Conservation (phyloP, 2,888 invertebrate genomes). For the Lasius fuliginosus region DNA sequence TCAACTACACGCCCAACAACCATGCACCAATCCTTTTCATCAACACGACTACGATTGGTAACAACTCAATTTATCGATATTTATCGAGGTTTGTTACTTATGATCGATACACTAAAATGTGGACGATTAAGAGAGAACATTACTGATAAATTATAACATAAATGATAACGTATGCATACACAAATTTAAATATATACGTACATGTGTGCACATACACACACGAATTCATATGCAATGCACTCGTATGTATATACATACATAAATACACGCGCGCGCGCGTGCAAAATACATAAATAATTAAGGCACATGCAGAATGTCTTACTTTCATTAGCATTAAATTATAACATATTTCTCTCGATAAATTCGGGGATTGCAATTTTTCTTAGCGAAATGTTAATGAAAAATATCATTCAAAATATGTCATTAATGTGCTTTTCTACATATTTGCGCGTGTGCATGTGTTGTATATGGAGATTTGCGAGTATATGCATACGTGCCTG, state of each 20-base stretch:
- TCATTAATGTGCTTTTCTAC: neutral
- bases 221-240: constrained; percentile 16
- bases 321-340: neutral
- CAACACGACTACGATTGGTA: constrained; percentile 86
- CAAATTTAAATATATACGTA: neutral
- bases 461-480: constrained; percentile 4
- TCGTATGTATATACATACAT: neutral
- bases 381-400: neutral
- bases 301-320: neutral
- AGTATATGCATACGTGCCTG: neutral
- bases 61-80: constrained; percentile 68
- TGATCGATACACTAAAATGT: constrained; percentile 39
- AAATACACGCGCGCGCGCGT: neutral
- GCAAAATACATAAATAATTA: neutral
- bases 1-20: constrained; percentile 85
- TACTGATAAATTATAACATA: constrained; percentile 36
- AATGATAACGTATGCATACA: constrained; percentile 15
- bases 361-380: neutral
- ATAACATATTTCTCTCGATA: neutral
- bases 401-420: neutral
- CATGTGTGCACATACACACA: neutral
- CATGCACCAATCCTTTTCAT: constrained; percentile 84
- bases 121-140: constrained; percentile 41
- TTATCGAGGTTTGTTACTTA: constrained; percentile 47
- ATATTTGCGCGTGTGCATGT: neutral